Evolutionary conservation across 1,140 invertebrate genomes (phyloP), one percentile per base, ranked within the genome.

Genomic region (Campoletis sonorensis): DNA sequence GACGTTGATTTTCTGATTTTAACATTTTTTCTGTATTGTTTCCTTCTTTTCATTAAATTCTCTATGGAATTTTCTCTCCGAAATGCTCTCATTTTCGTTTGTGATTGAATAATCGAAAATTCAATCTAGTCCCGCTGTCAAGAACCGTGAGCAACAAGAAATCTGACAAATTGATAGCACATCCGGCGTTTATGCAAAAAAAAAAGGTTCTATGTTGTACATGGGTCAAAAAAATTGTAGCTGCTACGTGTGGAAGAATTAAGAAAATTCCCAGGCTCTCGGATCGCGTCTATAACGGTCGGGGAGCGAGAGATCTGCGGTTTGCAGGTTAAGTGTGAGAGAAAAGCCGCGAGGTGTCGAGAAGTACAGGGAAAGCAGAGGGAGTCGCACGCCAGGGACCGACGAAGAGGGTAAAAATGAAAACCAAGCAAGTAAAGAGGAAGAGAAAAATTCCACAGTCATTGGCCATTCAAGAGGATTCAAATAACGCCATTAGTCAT

Each of bases 341-440:
- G 72, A 58, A 75, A 75, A 75, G 72, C 72, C 72, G 72, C 45
- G 72, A 75, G 72, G 72, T 75, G 72, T 75, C 72, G 72, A 75
- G 72, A 58, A 75, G 49, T n/a, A 58, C 72, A 75, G 72, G 72
- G 72, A 75, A 58, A 75, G 72, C 72, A 30, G 68, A 71, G 68
- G 13, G 49, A 75, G 72, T 30, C 45, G 26, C n/a, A 75, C 49
- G 21, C 18, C 72, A 16, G n/a, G 11, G 72, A 75, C 4, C 7
- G n/a, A n/a, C 8, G 11, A 45, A 75, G 4, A 54, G 49, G n/a
- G 49, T 49, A 45, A 54, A 40, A 26, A 13, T 18, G 15, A 49
- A 75, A 26, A 58, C 3, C 18, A 26, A 30, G 49, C 26, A 30
- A 27, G 26, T 58, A 15, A 54, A 21, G 2, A 21, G 11, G 54